These are phyloP conservation scores for Anas platyrhynchos DNA, from an alignment of 2,113 vertebrate species.

Conservation along the genomic window DNA sequence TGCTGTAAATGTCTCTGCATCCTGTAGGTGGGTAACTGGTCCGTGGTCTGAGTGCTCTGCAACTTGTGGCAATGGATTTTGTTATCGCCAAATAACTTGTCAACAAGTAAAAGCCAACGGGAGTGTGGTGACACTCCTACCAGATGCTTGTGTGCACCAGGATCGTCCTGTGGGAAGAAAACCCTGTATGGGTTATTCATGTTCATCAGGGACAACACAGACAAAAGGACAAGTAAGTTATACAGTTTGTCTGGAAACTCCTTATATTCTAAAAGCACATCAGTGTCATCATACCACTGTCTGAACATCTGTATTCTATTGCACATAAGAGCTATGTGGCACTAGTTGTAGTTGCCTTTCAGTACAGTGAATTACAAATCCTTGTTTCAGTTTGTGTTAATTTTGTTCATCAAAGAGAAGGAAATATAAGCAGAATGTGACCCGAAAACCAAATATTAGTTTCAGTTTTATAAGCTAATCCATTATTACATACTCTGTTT, in stretches of 20 bases:
- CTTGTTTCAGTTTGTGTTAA: background rate
- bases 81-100: conserved; percentile 79
- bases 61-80: conserved; percentile 82
- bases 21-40: conserved; percentile 79
- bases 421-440: background rate
- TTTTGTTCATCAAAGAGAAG: background rate
- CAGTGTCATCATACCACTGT: accelerated
- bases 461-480: background rate
- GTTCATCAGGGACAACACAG: conserved; percentile 57
- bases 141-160: conserved; percentile 38
- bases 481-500: background rate
- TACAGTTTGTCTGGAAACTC: background rate
- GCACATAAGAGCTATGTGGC: background rate
- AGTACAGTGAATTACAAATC: background rate
- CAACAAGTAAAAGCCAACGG: conserved; percentile 71
- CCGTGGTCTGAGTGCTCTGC: conserved; percentile 85
- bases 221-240: conserved; percentile 75
- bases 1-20: background rate
- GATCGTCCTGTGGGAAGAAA: conserved; percentile 69
- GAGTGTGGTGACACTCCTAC: conserved; percentile 1
- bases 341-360: background rate
- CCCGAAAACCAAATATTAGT: background rate
- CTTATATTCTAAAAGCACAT: accelerated
- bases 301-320: background rate
- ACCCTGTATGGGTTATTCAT: conserved; percentile 71